Evolutionary conservation across 2,797 vertebrate genomes (phyloP).

Genomic region (Limosa lapponica): DNA sequence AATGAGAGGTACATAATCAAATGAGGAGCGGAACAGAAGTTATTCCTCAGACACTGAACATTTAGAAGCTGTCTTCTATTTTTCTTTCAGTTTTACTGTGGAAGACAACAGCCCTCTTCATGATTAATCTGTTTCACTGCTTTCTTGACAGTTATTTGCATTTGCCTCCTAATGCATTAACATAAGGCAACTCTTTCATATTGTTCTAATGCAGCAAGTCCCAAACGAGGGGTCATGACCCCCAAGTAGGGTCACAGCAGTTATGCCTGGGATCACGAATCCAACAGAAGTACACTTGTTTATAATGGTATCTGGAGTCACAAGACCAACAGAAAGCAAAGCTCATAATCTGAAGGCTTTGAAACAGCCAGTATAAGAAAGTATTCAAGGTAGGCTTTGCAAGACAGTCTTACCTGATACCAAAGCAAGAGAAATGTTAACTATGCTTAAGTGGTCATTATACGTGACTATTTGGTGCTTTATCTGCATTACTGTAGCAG

Average conservation of each 20-base stretch:
- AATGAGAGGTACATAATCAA: neutral
- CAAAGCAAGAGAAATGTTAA: neutral
- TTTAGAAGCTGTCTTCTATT: neutral
- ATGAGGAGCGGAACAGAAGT: neutral
- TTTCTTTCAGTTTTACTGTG: neutral
- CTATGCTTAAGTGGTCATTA: neutral
- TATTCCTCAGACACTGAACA: neutral
- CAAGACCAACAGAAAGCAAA: neutral
- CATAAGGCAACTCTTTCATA: neutral
- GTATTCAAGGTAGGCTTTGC: neutral
- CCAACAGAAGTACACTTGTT: neutral
- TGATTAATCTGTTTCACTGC: neutral
- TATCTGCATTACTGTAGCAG: neutral
- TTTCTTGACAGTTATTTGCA: neutral
- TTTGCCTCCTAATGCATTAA: neutral
- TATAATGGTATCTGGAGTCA: neutral
- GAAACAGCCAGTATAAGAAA: neutral
- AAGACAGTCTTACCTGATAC: neutral
- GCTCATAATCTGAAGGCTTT: neutral
- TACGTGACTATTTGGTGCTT: neutral
- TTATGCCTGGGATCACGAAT: neutral
- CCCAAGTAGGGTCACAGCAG: neutral
- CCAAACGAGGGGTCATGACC: neutral
- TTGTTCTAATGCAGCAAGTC: neutral
- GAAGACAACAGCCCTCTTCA: neutral